Base-by-base conservation (phyloP, 2,888 invertebrate genomes). In the Hydriomena furcata region DNA sequence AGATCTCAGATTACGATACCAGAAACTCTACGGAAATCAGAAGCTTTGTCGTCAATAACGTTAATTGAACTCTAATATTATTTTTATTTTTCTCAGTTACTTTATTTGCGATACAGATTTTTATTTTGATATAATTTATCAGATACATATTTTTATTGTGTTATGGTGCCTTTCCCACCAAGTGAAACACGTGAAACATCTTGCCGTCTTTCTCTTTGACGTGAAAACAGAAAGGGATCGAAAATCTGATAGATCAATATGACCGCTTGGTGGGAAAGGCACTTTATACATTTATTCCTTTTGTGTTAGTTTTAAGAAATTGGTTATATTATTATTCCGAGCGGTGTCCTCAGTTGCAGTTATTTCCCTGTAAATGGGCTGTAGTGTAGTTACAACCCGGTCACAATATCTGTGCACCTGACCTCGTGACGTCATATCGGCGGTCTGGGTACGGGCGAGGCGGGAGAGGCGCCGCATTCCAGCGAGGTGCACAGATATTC, bases 11-110 rank as follows among this genome's bases (percentile, higher is more conserved):
- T 51, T 82, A 84, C 47, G 85, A 85, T 46, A 66, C 75, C 1
- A 77, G 82, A 27, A 86, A 88, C 48, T 72, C 68, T 6, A 82
- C 84, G 0, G 88, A 84, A 55, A 74, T 90, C 0, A 84, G 85
- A 55, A 88, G 76, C 58, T 89, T 88, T 60, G 77, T 89, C 41
- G 84, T 87, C 42, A 84, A 80, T 55, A 82, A 43, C 42, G 37
- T 35, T 66, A 6, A 83, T 70, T 57, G 75, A 82, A 51, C 72
- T 68, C 49, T 83, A 77, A 66, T 21, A n/a, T n/a, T n/a, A n/a
- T 17, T 3, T 56, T 56, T 59, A 30, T 32, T 35, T 42, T 43
- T 48, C 25, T 52, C 46, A 28, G 40, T 42, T 27, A 38, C 7
- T 10, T 51, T 54, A 40, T 42, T 48, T 47, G 52, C 31, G 20